Conservation (phyloP, 2,888 invertebrate species). For the Agonopterix subpropinquella region DNA sequence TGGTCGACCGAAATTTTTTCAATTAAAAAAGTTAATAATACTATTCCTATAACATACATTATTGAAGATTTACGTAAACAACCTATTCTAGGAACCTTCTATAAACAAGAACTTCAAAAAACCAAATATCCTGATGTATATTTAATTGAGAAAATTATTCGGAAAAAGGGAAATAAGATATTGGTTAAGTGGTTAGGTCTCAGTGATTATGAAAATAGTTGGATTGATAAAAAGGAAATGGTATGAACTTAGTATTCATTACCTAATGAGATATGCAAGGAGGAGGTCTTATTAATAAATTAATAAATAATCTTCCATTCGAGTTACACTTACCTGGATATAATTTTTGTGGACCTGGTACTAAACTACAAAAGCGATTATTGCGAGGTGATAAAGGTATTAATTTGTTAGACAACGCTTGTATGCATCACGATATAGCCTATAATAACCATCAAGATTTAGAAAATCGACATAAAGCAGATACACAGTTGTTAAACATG, state of each 20-base stretch:
- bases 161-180: too few species aligned
- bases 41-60: too few species aligned
- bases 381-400: slow-evolving; percentile 32
- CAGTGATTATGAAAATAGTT: too few species aligned
- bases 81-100: too few species aligned
- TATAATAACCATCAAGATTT: slow-evolving; percentile 12
- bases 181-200: too few species aligned
- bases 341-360: slow-evolving; percentile 22
- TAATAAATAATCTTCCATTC: slow-evolving; percentile 13
- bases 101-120: too few species aligned
- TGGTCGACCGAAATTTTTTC: too few species aligned
- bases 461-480: slow-evolving; percentile 28
- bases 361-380: slow-evolving; percentile 23
- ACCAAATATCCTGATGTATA: too few species aligned
- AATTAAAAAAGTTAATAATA: too few species aligned
- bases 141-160: too few species aligned
- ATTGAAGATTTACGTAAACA: too few species aligned
- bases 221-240: too few species aligned
- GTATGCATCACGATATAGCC: slow-evolving; percentile 19
- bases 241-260: not conserved
- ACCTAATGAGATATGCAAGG: not conserved
- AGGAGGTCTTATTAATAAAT: slow-evolving; percentile 9
- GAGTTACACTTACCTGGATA: slow-evolving; percentile 23
- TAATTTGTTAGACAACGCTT: slow-evolving; percentile 16
- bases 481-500: slow-evolving; percentile 23